A percentile compares a stretch with the other conserved stretches of the same genome.
Evolutionary conservation across 2,797 vertebrate genomes (phyloP).

Genomic region (Xerus rutilus): DNA sequence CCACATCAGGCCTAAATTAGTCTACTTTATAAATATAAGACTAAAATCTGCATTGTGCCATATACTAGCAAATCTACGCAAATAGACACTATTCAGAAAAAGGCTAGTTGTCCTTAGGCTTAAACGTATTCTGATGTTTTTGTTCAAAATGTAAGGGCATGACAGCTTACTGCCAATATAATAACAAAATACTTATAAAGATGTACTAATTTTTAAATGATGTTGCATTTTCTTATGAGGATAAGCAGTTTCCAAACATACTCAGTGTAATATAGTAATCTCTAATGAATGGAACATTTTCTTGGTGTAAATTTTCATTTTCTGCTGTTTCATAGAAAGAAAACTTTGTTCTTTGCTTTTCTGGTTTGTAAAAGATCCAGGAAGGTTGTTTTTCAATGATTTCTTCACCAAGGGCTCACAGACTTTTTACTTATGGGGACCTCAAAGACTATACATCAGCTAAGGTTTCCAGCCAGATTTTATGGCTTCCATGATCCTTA

Average conservation of each 20-base stretch:
- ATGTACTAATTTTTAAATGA: not conserved
- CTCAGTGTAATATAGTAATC: not conserved
- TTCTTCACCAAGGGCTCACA: slow-evolving; percentile 54
- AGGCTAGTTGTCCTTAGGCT: not conserved
- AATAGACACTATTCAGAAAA: not conserved
- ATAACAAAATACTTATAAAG: not conserved
- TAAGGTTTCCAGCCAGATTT: slow-evolving; percentile 79
- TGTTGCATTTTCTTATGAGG: not conserved
- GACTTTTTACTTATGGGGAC: slow-evolving; percentile 47
- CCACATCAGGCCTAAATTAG: not conserved
- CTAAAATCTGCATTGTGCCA: not conserved
- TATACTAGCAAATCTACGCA: not conserved
- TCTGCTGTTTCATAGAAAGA: slow-evolving; percentile 57
- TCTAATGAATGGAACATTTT: not conserved
- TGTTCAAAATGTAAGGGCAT: not conserved
- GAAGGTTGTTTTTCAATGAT: not conserved
- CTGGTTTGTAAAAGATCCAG: slow-evolving; percentile 60
- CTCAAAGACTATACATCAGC: slow-evolving; percentile 65
- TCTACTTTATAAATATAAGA: not conserved
- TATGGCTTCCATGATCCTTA: slow-evolving; percentile 80
- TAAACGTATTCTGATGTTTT: not conserved
- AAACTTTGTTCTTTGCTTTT: slow-evolving; percentile 67
- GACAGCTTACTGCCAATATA: not conserved
- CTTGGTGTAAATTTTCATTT: slow-evolving; percentile 61
- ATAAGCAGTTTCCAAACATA: not conserved